Evolutionary conservation across 2,797 vertebrate genomes (phyloP), one percentile per base, ranked within the genome.

Genomic region (Melanotaenia parkinsoni): DNA sequence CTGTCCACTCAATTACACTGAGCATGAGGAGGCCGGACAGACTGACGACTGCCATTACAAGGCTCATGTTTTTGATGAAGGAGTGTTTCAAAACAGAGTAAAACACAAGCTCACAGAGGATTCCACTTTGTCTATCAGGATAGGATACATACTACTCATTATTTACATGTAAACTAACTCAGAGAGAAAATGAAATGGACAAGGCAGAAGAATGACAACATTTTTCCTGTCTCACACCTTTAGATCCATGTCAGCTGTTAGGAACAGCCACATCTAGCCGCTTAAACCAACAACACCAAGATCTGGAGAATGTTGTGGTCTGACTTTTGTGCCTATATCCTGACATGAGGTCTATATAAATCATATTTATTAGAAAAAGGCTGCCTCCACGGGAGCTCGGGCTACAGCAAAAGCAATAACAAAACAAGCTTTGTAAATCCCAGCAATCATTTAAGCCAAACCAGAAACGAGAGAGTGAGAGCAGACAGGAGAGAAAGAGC

Each of bases 401-500:
- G 13, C 56, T 13, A 12, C 14, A 6, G 20, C 3, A 63, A 59
- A 67, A 50, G 53, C 51, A 64, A 58, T 53, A 40, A 58, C 14
- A 22, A 13, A 68, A 54, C 50, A 14, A 54, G 11, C 5, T 32
- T 35, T 30, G 8, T 26, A 58, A 28, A 64, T 20, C 58, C 35
- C 9, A 28, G 61, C 24, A 54, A 60, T 30, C 1, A 61, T 47
- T 20, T 47, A 2, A n/a, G 43, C 43, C 40, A 20, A n/a, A 57
- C 12, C 28, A 32, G 24, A 51, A 74, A 61, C 8, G 54, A 43
- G 13, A 67, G 16, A 58, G 59, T n/a, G 24, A 58, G n/a, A 71
- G 14, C n/a, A n/a, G 47, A 50, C 7, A 50, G 68, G 12, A 45
- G 26, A 32, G 26, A 58, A 11, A 66, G 3, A 58, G 58, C 30